Conservation (phyloP, 2,113 vertebrate genomes). For the Lepus europaeus region DNA sequence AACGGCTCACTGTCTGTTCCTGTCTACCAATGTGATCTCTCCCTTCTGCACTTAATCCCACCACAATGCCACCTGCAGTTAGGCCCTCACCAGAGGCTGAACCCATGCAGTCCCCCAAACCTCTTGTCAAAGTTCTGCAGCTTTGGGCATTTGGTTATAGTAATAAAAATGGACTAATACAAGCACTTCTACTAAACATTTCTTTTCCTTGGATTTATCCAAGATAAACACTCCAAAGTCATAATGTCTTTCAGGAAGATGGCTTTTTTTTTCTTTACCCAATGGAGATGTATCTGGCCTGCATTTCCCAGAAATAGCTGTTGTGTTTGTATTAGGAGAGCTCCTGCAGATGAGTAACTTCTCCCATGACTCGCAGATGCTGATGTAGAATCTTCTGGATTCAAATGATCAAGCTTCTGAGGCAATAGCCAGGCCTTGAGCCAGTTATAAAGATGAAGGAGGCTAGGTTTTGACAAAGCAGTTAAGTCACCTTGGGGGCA, state of each 20-base stretch:
- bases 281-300: not conserved
- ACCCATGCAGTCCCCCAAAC: too few relatives aligned
- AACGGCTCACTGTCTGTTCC: too few relatives aligned
- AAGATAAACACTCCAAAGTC: constrained; percentile 5
- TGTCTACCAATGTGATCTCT: too few relatives aligned
- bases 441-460: not conserved
- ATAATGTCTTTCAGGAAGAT: not conserved
- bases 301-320: not conserved
- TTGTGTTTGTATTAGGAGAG: not conserved
- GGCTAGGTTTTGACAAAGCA: too few relatives aligned
- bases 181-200: constrained; percentile 1
- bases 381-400: not conserved
- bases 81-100: too few relatives aligned
- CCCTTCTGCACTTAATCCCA: too few relatives aligned
- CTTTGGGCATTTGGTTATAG: too few relatives aligned
- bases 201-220: constrained; percentile 14
- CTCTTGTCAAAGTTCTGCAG: too few relatives aligned
- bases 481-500: too few relatives aligned
- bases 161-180: too few relatives aligned
- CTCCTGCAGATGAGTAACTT: not conserved
- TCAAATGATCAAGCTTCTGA: not conserved
- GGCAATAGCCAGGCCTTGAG: not conserved
- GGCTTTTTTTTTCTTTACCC: not conserved
- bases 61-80: too few relatives aligned
- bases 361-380: not conserved